Evolutionary conservation across 2,888 invertebrate species (phyloP).

Genomic region (Colletes collaris): DNA sequence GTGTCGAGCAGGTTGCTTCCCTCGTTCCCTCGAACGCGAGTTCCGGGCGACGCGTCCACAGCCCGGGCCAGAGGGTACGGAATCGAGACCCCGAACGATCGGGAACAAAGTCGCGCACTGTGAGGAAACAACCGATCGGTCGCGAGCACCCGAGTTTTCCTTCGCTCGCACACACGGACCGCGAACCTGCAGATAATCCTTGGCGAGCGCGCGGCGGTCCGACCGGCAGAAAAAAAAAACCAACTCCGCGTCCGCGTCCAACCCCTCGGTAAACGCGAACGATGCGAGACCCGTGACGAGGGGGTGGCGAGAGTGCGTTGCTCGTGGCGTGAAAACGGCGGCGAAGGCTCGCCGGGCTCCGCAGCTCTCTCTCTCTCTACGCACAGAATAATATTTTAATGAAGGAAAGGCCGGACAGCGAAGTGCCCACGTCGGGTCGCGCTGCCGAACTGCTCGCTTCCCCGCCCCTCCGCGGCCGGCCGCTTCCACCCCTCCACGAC

Average conservation of each 20-base stretch:
- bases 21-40: conserved; percentile 3
- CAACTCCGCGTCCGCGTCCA: conserved; percentile 41
- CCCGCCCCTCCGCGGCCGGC: conserved; percentile 80
- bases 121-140: conserved; percentile 19
- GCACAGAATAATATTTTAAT: conserved; percentile 82
- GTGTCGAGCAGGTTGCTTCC: neutral
- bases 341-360: conserved; percentile 69
- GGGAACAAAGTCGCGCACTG: conserved; percentile 32
- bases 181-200: conserved; percentile 41
- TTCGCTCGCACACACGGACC: conserved; percentile 23
- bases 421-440: conserved; percentile 83
- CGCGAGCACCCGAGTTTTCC: conserved; percentile 27
- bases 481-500: conserved; percentile 73
- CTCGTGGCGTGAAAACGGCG: conserved; percentile 68
- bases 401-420: conserved; percentile 83
- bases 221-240: conserved; percentile 37
- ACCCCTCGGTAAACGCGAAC: conserved; percentile 51
- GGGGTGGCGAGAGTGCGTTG: conserved; percentile 63
- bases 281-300: conserved; percentile 55
- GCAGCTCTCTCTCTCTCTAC: conserved; percentile 69
- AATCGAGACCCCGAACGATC: conserved; percentile 11
- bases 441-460: conserved; percentile 82
- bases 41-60: conserved; percentile 28
- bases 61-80: conserved; percentile 6
- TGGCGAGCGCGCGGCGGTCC: conserved; percentile 40